Conservation (phyloP, 1,140 invertebrate species). For the Meloidogyne floridensis region DNA sequence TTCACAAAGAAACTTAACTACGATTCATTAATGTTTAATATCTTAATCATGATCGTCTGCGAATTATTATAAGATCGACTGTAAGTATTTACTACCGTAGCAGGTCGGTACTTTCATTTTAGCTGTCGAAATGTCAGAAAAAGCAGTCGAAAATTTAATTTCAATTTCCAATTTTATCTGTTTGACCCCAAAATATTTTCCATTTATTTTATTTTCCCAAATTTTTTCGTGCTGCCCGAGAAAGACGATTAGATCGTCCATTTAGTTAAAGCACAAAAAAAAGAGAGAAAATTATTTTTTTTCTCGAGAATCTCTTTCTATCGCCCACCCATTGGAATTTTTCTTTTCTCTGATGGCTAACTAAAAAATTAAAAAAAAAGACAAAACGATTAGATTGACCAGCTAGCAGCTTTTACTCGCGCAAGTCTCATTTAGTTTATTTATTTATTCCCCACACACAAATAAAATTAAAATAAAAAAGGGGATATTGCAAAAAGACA, state of each 20-base stretch:
- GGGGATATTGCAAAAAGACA: not conserved
- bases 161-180: too few relatives aligned
- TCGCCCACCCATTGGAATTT: conserved; percentile 8
- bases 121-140: too few relatives aligned
- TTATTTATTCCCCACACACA: not conserved
- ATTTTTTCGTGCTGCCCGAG: not conserved
- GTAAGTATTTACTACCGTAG: too few relatives aligned
- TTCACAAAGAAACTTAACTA: too few relatives aligned
- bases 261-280: not conserved
- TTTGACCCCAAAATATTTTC: not conserved
- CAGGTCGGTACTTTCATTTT: too few relatives aligned
- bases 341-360: conserved; percentile 2
- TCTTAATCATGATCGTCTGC: too few relatives aligned
- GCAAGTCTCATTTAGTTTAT: conserved; percentile 1
- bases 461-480: not conserved
- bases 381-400: not conserved
- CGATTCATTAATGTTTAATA: too few relatives aligned
- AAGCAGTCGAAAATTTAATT: too few relatives aligned
- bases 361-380: not conserved
- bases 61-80: too few relatives aligned
- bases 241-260: conserved; percentile 2
- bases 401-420: conserved; percentile 2
- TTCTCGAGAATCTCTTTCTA: not conserved
- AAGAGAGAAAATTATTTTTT: not conserved
- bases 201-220: not conserved